Evolutionary conservation across 1,140 invertebrate genomes (phyloP), one percentile per base, ranked within the genome.

Genomic region (Drosophila melanogaster): DNA sequence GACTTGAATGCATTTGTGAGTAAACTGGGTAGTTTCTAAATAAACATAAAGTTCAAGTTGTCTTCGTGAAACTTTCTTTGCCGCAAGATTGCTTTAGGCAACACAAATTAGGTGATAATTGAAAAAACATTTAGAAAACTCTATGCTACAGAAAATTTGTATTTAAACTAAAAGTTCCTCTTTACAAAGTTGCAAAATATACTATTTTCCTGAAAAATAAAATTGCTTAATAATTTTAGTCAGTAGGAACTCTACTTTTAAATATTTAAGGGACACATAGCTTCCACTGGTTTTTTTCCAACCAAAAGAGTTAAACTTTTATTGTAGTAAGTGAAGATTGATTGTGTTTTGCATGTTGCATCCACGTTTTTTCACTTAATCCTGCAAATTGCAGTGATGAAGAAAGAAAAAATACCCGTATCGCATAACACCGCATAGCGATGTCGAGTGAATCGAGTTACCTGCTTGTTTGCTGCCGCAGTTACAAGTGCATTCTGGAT

Each of bases 401-500:
- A 14, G 37, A 10, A 17, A 12, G 47, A 4, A 49, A 49, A 60
- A 60, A 49, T 51, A 51, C 8, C 0, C 2, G 40, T 15, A 19
- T 26, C 30, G 10, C 6, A 65, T 67, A 65, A 67, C 59, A 67
- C 44, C 10, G 59, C 37, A 67, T 44, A 37, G 22, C 37, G 7
- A 44, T 67, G 64, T 67, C 64, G 64, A 53, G 46, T 51, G 26
- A 17, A 65, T 65, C 11, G 37, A 51, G 51, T 67, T 51, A 51
- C 59, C 46, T 15, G 55, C 6, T 19, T 65, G 54, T 44, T 38
- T 4, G 41, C 41, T 24, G 44, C 56, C 35, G 41, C 40, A 65
- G 65, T 58, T 74, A 62, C 81, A 70, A 77, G 33, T 73, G 73
- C 62, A 66, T 64, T 50, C 51, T 51, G 59, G 19, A 55, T 65